A percentile compares a stretch with the other conserved stretches of the same genome.
These are phyloP conservation scores for Zaprionus nigranus DNA, from an alignment of 1,140 invertebrate species.

Conservation along the genomic window DNA sequence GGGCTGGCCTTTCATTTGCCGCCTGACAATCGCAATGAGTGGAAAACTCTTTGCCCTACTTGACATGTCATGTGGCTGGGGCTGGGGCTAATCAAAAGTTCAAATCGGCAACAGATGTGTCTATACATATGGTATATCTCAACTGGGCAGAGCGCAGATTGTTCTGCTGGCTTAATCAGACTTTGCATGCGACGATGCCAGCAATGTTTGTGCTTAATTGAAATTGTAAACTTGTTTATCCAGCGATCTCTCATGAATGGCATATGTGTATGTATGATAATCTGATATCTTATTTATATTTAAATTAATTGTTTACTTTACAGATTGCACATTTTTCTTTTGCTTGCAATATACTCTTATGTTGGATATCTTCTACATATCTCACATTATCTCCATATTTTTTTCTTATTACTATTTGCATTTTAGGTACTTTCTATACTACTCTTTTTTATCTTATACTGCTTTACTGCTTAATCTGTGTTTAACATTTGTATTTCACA, in stretches of 20 bases:
- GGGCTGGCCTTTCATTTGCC: conserved; percentile 21
- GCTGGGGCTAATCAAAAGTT: conserved; percentile 28
- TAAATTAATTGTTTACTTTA: not conserved
- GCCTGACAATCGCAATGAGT: conserved; percentile 28
- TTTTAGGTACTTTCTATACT: too few species aligned
- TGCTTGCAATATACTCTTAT: too few species aligned
- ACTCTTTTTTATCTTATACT: too few species aligned
- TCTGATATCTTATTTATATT: not conserved
- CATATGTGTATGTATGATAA: not conserved
- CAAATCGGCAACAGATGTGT: not conserved
- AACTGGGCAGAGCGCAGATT: not conserved
- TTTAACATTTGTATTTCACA: too few species aligned
- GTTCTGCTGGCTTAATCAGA: not conserved
- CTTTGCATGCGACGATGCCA: not conserved
- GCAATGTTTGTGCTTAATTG: not conserved
- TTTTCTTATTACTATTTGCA: too few species aligned
- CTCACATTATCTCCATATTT: too few species aligned
- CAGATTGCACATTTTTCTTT: too few species aligned
- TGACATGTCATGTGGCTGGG: conserved; percentile 24
- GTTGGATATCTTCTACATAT: too few species aligned
- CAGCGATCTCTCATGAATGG: not conserved
- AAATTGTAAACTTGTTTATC: conserved; percentile 6
- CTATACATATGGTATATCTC: too few species aligned
- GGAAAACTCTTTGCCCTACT: conserved; percentile 29
- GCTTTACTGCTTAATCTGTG: too few species aligned